Base-by-base conservation (phyloP, 2,797 vertebrate genomes). In the Taeniopygia guttata region DNA sequence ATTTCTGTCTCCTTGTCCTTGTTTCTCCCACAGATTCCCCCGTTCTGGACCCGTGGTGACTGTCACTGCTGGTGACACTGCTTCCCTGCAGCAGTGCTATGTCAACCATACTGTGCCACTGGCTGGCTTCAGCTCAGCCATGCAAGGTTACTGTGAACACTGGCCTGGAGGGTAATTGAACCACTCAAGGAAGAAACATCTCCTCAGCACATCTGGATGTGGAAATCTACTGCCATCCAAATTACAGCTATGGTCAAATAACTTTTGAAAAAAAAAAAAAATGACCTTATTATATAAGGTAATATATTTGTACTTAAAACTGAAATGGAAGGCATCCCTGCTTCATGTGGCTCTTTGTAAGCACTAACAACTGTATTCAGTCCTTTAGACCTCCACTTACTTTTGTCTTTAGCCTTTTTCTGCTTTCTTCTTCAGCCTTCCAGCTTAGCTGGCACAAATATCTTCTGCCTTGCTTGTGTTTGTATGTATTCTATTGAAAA, bases 51-150 rank as follows among this genome's bases (percentile, higher is more conserved):
- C 49, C 0, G 0, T 4, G 7, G 60, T 90, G 92, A 70, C 70
- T 78, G 91, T 96, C 93, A 82, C 85, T 89, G 85, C 72, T 85
- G 92, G 82, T 96, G 90, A 93, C 89, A 60, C 63, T 3, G 29
- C 73, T 66, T 58, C 69, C 93, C 81, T 7, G 18, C 34, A 80
- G 93, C 93, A 32, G 16, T 34, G 67, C 80, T 69, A 0, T 54
- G 75, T 54, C 87, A 89, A 62, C 89, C 90, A 69, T 23, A 21
- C 86, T 56, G 75, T 58, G 75, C 95, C 69, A 66, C 69, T 74
- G 96, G 63, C 93, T 89, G 91, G 30, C 77, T 77, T 77, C 92
- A 78, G 20, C 80, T 93, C 91, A 82, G 83, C 83, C 54, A 21
- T 67, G 78, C 94, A 85, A 75, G 72, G 88, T 68, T 86, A 64